Conservation (phyloP, 2,797 vertebrate species). For the Sphenopsis melanotis region DNA sequence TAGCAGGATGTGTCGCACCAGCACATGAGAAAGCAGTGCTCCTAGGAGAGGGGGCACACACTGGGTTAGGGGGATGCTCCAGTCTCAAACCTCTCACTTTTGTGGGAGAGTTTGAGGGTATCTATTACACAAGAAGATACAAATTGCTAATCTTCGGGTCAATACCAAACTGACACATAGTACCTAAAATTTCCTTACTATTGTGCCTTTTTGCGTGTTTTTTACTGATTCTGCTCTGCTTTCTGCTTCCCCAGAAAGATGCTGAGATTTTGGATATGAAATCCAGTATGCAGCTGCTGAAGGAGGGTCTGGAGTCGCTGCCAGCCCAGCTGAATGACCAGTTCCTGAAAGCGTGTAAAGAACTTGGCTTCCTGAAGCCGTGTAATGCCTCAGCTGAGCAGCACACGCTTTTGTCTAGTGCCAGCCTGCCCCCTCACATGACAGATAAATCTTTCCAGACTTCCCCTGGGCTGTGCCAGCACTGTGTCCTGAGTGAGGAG, state of each 20-base stretch:
- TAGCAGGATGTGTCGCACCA: not conserved
- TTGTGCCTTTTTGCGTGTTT: not conserved
- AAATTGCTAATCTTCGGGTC: not conserved
- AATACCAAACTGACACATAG: not conserved
- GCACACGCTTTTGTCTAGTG: not conserved
- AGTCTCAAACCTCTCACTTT: not conserved
- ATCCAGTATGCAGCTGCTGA: conserved; percentile 60
- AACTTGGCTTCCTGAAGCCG: conserved; percentile 42
- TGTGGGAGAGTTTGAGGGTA: not conserved
- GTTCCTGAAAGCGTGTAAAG: conserved; percentile 60
- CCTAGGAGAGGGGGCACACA: not conserved
- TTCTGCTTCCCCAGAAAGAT: conserved; percentile 65
- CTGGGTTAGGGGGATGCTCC: not conserved
- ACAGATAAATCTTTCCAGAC: conserved; percentile 70
- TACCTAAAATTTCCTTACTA: not conserved
- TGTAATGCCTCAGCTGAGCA: conserved; percentile 58
- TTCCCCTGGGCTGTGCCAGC: conserved; percentile 32
- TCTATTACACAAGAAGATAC: not conserved
- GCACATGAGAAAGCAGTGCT: accelerated
- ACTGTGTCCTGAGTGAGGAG: not conserved
- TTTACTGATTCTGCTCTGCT: not conserved
- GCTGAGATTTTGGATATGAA: conserved; percentile 70
- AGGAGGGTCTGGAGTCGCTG: conserved; percentile 62
- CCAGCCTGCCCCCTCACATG: not conserved
- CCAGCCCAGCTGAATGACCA: conserved; percentile 66